phyloP scores from a whole-genome alignment of 2,113 vertebrate species.

The Rostratula benghalensis region DNA sequence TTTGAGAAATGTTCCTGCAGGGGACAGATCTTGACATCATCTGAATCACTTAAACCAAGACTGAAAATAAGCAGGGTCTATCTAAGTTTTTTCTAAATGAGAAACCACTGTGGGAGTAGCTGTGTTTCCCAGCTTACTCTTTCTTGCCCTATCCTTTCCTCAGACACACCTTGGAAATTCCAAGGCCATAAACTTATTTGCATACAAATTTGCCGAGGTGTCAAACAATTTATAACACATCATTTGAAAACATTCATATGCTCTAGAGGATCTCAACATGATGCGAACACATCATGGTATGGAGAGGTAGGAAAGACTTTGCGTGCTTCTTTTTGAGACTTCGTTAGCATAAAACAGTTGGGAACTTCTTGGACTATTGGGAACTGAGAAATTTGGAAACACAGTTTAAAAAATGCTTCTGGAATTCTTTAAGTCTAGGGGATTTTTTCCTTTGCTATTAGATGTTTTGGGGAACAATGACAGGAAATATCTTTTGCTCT shows the following conservation, averaged over 20 bases:
- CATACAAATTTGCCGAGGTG: background rate
- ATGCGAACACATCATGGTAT: background rate
- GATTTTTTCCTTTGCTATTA: background rate
- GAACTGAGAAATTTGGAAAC: background rate
- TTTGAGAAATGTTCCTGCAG: background rate
- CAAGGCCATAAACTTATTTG: background rate
- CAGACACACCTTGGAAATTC: background rate
- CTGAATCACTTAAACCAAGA: background rate
- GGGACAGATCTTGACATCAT: background rate
- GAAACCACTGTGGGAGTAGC: background rate
- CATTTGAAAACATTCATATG: background rate
- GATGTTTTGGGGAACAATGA: background rate
- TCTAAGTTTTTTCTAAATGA: background rate
- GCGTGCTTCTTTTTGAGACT: background rate
- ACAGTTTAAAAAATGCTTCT: background rate
- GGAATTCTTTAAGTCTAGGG: background rate
- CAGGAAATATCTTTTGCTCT: background rate
- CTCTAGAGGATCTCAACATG: rapidly evolving
- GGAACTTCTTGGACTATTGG: background rate
- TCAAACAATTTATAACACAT: background rate
- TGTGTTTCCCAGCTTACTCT: background rate
- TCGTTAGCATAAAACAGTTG: background rate
- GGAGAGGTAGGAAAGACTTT: background rate
- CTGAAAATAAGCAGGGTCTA: background rate
- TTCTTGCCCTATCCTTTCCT: background rate